Evolutionary conservation across 2,888 invertebrate genomes (phyloP).

Genomic region (Busseola fusca): DNA sequence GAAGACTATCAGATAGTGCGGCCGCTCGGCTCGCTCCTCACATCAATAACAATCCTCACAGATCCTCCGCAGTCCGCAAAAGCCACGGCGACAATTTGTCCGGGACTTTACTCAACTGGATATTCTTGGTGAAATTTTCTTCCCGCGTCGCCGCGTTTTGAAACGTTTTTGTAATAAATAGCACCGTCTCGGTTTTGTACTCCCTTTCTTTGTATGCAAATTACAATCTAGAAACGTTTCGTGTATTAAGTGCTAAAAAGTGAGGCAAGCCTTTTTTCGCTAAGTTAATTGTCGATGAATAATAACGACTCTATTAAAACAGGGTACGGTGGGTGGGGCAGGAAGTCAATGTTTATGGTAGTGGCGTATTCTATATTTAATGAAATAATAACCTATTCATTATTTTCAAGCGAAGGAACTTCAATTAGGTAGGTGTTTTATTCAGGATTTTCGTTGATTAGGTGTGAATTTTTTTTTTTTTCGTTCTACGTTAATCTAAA

Average conservation of each 20-base stretch:
- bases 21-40: slow-evolving; percentile 63
- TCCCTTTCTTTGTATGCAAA: slow-evolving; percentile 64
- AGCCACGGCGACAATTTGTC: slow-evolving; percentile 81
- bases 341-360: slow-evolving; percentile 48
- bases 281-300: slow-evolving; percentile 64
- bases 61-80: slow-evolving; percentile 77
- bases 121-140: slow-evolving; percentile 70
- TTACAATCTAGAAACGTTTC: slow-evolving; percentile 63
- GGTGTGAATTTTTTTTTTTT: too few relatives aligned
- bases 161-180: slow-evolving; percentile 69
- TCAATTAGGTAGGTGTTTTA: not conserved
- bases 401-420: not conserved
- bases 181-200: slow-evolving; percentile 63
- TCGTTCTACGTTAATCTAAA: not conserved
- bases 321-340: slow-evolving; percentile 49
- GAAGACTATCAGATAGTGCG: slow-evolving; percentile 79
- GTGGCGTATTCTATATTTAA: slow-evolving; percentile 14
- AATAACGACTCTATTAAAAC: slow-evolving; percentile 59
- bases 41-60: slow-evolving; percentile 84
- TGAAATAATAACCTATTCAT: not conserved
- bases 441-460: not conserved
- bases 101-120: slow-evolving; percentile 75
- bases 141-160: slow-evolving; percentile 62
- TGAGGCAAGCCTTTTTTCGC: slow-evolving; percentile 60
- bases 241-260: slow-evolving; percentile 62